These are phyloP conservation scores for Charadrius vociferus DNA, from an alignment of 2,113 vertebrate species.

Conservation along the genomic window DNA sequence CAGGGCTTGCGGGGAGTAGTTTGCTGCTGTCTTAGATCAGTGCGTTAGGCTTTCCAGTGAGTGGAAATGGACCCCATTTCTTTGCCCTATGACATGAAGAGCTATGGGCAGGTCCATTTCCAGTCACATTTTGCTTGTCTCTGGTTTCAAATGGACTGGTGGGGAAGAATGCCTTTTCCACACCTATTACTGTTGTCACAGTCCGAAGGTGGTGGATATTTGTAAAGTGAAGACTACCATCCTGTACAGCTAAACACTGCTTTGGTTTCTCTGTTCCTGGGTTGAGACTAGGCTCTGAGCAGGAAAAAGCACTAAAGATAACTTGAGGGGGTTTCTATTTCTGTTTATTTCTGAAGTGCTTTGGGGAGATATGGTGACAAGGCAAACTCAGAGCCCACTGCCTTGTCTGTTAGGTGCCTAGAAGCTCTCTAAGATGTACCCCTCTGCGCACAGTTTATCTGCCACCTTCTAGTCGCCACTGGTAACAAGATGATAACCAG, in stretches of 20 bases:
- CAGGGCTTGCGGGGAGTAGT: not conserved
- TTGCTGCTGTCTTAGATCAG: not conserved
- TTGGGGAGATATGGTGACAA: not conserved
- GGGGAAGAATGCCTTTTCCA: not conserved
- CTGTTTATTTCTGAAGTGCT: not conserved
- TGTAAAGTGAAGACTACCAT: not conserved
- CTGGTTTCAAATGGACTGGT: not conserved
- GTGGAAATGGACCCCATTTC: not conserved
- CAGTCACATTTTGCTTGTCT: not conserved
- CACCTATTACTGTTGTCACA: rapidly evolving
- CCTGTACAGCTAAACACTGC: not conserved
- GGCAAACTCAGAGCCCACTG: not conserved
- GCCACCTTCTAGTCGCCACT: not conserved
- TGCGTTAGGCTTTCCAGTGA: not conserved
- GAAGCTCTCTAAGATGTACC: not conserved
- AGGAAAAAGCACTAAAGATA: not conserved
- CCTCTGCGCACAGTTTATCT: not conserved
- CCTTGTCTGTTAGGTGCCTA: rapidly evolving
- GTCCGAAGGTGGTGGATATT: rapidly evolving
- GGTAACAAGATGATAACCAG: not conserved
- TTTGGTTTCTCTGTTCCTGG: not conserved
- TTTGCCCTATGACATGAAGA: not conserved
- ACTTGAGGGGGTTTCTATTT: too few species aligned
- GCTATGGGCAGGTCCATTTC: not conserved
- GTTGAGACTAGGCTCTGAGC: not conserved